Evolutionary conservation across 1,140 invertebrate genomes (phyloP).

Genomic region (Drosophila navojoa): DNA sequence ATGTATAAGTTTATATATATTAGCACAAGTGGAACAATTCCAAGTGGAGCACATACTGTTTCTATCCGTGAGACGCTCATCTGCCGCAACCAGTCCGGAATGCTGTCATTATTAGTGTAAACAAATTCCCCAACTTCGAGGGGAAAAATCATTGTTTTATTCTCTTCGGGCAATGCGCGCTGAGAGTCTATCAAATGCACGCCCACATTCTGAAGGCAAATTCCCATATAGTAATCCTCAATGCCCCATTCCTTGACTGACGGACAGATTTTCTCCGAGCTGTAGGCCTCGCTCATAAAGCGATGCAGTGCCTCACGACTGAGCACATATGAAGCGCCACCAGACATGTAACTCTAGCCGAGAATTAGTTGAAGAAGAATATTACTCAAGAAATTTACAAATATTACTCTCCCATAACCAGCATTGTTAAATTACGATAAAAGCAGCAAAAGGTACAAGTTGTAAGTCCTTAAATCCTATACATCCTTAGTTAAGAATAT

Average conservation of each 20-base stretch:
- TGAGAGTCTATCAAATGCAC: slow-evolving; percentile 85
- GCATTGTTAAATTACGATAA: too few relatives aligned
- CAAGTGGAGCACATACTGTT: slow-evolving; percentile 33
- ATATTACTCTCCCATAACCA: not conserved
- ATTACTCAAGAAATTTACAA: too few relatives aligned
- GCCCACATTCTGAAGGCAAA: slow-evolving; percentile 94
- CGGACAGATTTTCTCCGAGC: slow-evolving; percentile 88
- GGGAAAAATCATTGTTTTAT: slow-evolving; percentile 55
- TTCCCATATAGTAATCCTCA: slow-evolving; percentile 97
- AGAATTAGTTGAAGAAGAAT: not conserved
- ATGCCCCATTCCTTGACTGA: slow-evolving; percentile 88
- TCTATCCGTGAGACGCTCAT: slow-evolving; percentile 50
- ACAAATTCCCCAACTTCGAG: slow-evolving; percentile 86
- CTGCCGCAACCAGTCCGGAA: slow-evolving; percentile 56
- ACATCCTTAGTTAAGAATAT: too few relatives aligned
- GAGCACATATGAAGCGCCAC: slow-evolving; percentile 96
- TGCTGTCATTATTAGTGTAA: slow-evolving; percentile 35
- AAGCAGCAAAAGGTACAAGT: too few relatives aligned
- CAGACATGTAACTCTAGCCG: slow-evolving; percentile 95
- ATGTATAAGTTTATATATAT: not conserved
- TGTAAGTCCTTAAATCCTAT: too few relatives aligned
- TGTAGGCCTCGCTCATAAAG: slow-evolving; percentile 90
- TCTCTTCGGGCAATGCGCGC: slow-evolving; percentile 39
- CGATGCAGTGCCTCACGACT: slow-evolving; percentile 90
- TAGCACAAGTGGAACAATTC: not conserved